A percentile compares a stretch with the other conserved stretches of the same genome.
Conservation (phyloP, 2,888 invertebrate genomes). For the Arge pagana region DNA sequence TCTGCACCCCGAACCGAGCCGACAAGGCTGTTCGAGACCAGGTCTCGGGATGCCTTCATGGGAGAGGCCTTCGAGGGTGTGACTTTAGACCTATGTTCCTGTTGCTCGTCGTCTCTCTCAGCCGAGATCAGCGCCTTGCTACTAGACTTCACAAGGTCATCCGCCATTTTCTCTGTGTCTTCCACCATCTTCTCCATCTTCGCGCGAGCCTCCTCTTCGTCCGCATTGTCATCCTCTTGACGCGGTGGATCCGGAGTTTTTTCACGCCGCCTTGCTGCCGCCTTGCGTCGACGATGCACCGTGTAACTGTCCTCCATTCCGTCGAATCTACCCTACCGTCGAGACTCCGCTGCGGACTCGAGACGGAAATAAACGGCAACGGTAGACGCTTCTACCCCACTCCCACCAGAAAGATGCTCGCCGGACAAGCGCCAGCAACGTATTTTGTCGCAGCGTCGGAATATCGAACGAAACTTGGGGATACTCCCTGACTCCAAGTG, state of each 20-base stretch:
- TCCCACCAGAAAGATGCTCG: conserved; percentile 11
- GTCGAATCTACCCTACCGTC: conserved; percentile 7
- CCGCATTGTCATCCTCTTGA: conserved; percentile 29
- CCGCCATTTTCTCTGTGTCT: conserved; percentile 45
- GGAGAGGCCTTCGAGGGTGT: too few relatives aligned
- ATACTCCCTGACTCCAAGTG: too few relatives aligned
- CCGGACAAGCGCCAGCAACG: conserved; percentile 20
- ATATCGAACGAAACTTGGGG: conserved; percentile 15
- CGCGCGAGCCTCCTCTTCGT: conserved; percentile 26
- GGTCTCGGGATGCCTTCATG: too few relatives aligned
- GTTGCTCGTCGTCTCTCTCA: too few relatives aligned
- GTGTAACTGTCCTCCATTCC: conserved; percentile 55
- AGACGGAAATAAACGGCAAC: conserved; percentile 14
- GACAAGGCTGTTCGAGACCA: too few relatives aligned
- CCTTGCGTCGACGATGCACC: conserved; percentile 52
- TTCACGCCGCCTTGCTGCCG: conserved; percentile 46
- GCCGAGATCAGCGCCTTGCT: background rate
- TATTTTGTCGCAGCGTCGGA: conserved; percentile 13
- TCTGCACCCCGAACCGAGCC: too few relatives aligned
- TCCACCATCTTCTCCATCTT: conserved; percentile 19
- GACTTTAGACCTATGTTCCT: too few relatives aligned
- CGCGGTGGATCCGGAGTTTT: conserved; percentile 49
- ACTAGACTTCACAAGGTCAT: background rate
- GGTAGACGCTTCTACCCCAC: conserved; percentile 10
- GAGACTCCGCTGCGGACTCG: background rate